phyloP scores from a whole-genome alignment of 2,113 vertebrate genomes.

The Panthera tigris region DNA sequence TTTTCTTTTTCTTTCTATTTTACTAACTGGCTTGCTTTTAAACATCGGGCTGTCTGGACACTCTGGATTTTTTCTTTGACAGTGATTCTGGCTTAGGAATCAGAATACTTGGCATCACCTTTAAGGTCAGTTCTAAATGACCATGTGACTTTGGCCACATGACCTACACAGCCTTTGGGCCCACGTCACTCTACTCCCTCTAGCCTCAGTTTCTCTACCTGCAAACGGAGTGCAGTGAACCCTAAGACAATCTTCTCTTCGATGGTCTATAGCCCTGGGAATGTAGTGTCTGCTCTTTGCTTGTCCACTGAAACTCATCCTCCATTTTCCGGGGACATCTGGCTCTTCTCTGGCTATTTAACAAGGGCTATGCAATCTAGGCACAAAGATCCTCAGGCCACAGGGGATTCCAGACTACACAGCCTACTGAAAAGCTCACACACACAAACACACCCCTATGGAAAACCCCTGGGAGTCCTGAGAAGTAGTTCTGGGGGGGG shows the following conservation, averaged over 20 bases:
- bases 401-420: neutral
- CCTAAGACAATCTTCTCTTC: neutral
- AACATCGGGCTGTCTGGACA: neutral
- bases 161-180: neutral
- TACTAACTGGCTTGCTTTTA: conserved; percentile 2
- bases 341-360: neutral
- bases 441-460: neutral
- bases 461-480: neutral
- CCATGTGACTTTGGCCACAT: neutral
- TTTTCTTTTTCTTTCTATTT: neutral
- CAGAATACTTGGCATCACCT: neutral
- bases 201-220: neutral
- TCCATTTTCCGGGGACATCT: neutral
- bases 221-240: neutral
- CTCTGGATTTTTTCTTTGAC: neutral
- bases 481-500: neutral
- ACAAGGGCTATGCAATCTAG: neutral
- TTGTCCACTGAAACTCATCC: neutral
- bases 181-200: neutral
- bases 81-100: neutral
- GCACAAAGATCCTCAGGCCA: neutral
- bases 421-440: neutral
- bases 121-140: neutral
- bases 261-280: neutral
- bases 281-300: neutral